Conservation (phyloP, 2,888 invertebrate genomes). For the Iselma pallidipennis region DNA sequence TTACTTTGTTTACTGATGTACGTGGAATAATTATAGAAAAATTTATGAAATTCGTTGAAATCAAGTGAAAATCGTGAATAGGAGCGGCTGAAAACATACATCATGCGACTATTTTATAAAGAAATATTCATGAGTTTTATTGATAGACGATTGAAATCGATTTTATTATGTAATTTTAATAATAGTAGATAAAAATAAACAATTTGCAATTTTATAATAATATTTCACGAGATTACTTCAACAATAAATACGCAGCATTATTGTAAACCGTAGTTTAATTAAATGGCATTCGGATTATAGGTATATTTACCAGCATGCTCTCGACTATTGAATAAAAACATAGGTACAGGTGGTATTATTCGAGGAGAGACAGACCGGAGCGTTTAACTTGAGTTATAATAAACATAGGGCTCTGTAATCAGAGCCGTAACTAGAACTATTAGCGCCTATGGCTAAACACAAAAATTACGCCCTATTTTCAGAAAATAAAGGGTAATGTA, state of each 20-base stretch:
- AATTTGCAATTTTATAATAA: not conserved
- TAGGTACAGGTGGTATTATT: too few species aligned
- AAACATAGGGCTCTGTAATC: too few species aligned
- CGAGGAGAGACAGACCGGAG: too few species aligned
- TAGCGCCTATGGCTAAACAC: too few species aligned
- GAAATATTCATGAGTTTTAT: too few species aligned
- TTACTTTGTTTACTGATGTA: not conserved
- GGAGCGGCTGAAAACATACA: conserved; percentile 1
- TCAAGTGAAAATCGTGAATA: not conserved
- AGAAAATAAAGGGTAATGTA: too few species aligned
- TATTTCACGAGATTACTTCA: not conserved
- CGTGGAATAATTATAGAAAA: not conserved
- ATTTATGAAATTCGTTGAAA: not conserved
- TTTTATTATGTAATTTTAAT: not conserved
- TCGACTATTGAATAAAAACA: too few species aligned
- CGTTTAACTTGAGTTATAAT: too few species aligned
- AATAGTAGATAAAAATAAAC: not conserved
- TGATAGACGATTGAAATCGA: not conserved
- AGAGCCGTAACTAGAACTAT: too few species aligned
- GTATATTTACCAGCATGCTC: too few species aligned
- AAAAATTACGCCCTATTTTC: too few species aligned
- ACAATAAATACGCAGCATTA: not conserved
- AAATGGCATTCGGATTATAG: not conserved
- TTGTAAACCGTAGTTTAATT: not conserved
- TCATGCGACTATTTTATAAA: too few species aligned